Percentiles rank a stretch among this genome's conserved stretches.
Evolutionary conservation across 2,888 invertebrate genomes (phyloP).

Genomic region (Polyploca ridens): DNA sequence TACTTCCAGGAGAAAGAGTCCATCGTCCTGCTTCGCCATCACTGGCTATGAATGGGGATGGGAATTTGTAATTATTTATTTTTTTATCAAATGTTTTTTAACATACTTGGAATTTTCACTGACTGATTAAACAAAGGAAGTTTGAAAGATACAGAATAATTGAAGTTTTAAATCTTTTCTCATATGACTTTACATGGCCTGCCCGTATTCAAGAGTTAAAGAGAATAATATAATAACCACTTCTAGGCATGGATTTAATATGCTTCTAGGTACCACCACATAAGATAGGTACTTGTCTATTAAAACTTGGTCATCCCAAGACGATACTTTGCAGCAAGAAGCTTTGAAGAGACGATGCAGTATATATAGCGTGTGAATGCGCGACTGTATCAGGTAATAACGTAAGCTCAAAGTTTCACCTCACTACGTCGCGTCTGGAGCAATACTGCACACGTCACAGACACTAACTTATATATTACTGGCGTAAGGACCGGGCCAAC

Average conservation of each 20-base stretch:
- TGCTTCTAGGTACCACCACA: too few relatives aligned
- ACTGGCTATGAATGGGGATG: conserved; percentile 57
- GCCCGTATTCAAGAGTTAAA: background rate
- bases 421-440: too few relatives aligned
- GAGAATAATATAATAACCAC: background rate
- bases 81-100: conserved; percentile 29
- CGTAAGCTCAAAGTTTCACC: too few relatives aligned
- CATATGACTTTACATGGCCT: background rate
- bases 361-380: too few relatives aligned
- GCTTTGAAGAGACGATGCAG: too few relatives aligned
- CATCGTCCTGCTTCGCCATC: conserved; percentile 80
- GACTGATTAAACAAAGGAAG: conserved; percentile 49
- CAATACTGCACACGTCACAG: too few relatives aligned
- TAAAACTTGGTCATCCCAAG: too few relatives aligned
- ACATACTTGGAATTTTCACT: conserved; percentile 49
- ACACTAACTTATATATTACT: too few relatives aligned
- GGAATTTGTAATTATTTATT: conserved; percentile 53
- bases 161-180: conserved; percentile 8
- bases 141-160: conserved; percentile 16
- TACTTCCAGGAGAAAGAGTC: conserved; percentile 87
- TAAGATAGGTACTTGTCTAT: too few relatives aligned
- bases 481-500: too few relatives aligned
- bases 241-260: background rate
- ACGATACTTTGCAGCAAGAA: too few relatives aligned
- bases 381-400: too few relatives aligned